Base-by-base conservation (phyloP, 2,888 invertebrate species). In the Leptogaster cylindrica region DNA sequence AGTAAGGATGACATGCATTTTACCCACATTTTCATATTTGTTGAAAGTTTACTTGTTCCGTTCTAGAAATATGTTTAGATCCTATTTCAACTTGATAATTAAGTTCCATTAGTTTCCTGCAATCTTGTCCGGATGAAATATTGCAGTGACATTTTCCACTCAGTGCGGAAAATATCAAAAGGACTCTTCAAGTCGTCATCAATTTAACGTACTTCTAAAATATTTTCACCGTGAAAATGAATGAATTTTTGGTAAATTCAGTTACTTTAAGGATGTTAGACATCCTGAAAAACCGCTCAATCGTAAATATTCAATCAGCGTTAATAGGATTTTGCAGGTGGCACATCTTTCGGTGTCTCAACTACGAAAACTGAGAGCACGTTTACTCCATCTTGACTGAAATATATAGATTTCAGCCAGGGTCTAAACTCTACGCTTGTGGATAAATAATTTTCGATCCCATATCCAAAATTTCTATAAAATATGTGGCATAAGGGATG, bases 31-130 rank as follows among this genome's bases (percentile, higher is more conserved):
- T 41, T 41, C 55, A 10, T 46, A 55, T 55, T 23, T 33, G 18
- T 10, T 1, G 12, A 36, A 55, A 55, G 36, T 55, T 36, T 55
- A 23, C 31, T 55, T 10, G 33, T 20, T 52, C 31, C n/a, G n/a
- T 52, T 31, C 52, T 20, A 31, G 18, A 20, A 36, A n/a, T 16
- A 39, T 18, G 39, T 23, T 55, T 55, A 39, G 36, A 36, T 55
- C 36, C 51, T 36, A 55, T 55, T 55, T 23, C 20, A 55, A 55
- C 55, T 55, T 55, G 23, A 55, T 55, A 55, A 55, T 55, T 55
- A 39, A 55, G 55, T 55, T 36, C 16, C 55, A 10, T 55, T 33
- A 55, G 20, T 55, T 31, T 18, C n/a, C 39, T 23, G 36, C 23
- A 55, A 55, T 55, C 55, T 55, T 55, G 55, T 33, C 36, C n/a